Conservation (phyloP, 2,113 vertebrate species). For the Antennarius striatus region DNA sequence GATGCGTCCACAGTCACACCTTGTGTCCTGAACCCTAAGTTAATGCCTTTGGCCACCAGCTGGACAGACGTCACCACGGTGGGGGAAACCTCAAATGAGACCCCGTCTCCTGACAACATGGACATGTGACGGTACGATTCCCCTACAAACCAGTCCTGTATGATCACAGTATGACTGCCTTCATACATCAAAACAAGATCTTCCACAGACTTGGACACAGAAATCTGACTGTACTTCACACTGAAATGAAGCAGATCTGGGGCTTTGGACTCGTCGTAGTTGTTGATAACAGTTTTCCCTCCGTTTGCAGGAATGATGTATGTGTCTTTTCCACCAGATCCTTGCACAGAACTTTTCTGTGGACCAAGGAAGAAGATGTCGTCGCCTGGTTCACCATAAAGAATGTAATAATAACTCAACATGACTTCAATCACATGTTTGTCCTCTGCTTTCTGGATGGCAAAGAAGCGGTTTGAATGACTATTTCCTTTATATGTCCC, state of each 20-base stretch:
- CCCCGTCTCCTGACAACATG: conserved; percentile 58
- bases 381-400: conserved; percentile 55
- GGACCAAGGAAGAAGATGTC: conserved; percentile 64
- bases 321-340: conserved; percentile 49
- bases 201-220: conserved; percentile 46
- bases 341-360: conserved; percentile 59
- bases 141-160: conserved; percentile 56
- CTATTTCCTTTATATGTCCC: conserved; percentile 59
- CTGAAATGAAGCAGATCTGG: conserved; percentile 48
- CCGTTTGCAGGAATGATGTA: conserved; percentile 57
- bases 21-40: conserved; percentile 26
- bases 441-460: conserved; percentile 43
- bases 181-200: conserved; percentile 39
- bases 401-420: conserved; percentile 59
- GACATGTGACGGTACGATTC: conserved; percentile 53
- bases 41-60: conserved; percentile 57
- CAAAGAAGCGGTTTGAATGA: conserved; percentile 52
- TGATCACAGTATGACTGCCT: conserved; percentile 41
- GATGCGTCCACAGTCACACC: conserved; percentile 31
- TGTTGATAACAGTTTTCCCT: conserved; percentile 58
- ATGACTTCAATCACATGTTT: conserved; percentile 22
- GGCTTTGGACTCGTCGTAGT: conserved; percentile 52
- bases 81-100: conserved; percentile 55
- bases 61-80: conserved; percentile 40
- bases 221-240: conserved; percentile 42